These are phyloP conservation scores for Lagodon rhomboides DNA, from an alignment of 2,797 vertebrate species.

Conservation along the genomic window DNA sequence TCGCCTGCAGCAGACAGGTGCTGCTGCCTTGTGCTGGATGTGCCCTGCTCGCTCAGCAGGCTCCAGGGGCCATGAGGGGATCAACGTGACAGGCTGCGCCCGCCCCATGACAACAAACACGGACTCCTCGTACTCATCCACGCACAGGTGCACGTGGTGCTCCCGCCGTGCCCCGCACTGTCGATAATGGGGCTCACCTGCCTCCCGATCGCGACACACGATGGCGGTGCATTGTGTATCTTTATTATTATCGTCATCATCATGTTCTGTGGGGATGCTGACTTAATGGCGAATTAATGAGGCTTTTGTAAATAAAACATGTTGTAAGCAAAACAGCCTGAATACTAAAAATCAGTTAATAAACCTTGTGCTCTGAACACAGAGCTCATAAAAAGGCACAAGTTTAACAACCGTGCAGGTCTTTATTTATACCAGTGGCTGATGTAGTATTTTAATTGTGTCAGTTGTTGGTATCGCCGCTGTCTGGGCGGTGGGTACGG, in stretches of 20 bases:
- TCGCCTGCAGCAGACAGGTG: constrained; percentile 61
- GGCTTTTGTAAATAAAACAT: too few species aligned
- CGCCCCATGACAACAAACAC: constrained; percentile 63
- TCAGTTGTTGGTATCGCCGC: not conserved
- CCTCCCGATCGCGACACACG: not conserved
- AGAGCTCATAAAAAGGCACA: not conserved
- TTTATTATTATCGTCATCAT: not conserved
- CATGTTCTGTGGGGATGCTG: not conserved
- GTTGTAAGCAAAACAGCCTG: not conserved
- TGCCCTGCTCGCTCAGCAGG: constrained; percentile 53
- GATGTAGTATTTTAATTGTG: not conserved
- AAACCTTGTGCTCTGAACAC: not conserved
- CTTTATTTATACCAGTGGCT: not conserved
- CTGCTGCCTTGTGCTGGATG: constrained; percentile 58
- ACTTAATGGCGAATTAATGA: not conserved
- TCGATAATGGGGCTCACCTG: not conserved
- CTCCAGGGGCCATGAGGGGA: constrained; percentile 78
- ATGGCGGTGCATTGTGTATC: too few species aligned
- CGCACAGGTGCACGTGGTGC: constrained; percentile 65
- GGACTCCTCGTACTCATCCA: constrained; percentile 37
- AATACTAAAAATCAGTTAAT: not conserved
- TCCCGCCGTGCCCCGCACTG: constrained; percentile 2
- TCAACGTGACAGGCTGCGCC: constrained; percentile 83
- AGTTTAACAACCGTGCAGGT: too few species aligned
- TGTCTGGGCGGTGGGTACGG: too few species aligned